Percentiles rank a stretch among this genome's conserved stretches.
phyloP scores from a whole-genome alignment of 2,888 invertebrate species.

The Carterocephalus palaemon region DNA sequence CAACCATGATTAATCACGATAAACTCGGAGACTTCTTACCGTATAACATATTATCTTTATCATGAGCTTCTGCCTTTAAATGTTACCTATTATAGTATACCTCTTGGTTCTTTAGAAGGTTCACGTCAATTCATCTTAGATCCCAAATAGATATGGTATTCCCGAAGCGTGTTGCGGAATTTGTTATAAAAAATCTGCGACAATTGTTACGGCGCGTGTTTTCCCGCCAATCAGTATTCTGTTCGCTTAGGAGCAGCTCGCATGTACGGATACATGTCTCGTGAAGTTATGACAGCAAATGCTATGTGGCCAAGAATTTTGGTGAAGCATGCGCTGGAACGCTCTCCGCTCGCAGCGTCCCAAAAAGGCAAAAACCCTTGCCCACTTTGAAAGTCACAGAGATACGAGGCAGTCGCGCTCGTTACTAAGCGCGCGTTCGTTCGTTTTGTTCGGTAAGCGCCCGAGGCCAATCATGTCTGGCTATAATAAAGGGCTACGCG shows the following conservation, averaged over 20 bases:
- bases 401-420: slow-evolving; percentile 50
- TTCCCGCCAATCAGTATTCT: slow-evolving; percentile 64
- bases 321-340: slow-evolving; percentile 4
- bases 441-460: slow-evolving; percentile 65
- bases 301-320: neutral
- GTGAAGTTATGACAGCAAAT: slow-evolving; percentile 17
- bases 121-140: neutral
- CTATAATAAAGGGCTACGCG: slow-evolving; percentile 72
- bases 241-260: slow-evolving; percentile 33
- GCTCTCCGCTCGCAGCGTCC: slow-evolving; percentile 28
- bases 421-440: slow-evolving; percentile 71
- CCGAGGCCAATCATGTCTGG: slow-evolving; percentile 75
- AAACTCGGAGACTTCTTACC: neutral
- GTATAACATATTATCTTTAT: too few species aligned
- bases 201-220: slow-evolving; percentile 49
- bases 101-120: too few species aligned
- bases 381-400: slow-evolving; percentile 51
- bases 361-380: slow-evolving; percentile 50
- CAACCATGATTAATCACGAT: slow-evolving; percentile 26
- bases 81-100: too few species aligned
- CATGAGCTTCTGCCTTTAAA: too few species aligned
- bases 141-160: slow-evolving; percentile 28
- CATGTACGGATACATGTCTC: slow-evolving; percentile 18
- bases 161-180: slow-evolving; percentile 38
- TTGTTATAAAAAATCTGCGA: slow-evolving; percentile 48